Conservation (phyloP, 2,113 vertebrate genomes). For the Oceanodroma tethys region DNA sequence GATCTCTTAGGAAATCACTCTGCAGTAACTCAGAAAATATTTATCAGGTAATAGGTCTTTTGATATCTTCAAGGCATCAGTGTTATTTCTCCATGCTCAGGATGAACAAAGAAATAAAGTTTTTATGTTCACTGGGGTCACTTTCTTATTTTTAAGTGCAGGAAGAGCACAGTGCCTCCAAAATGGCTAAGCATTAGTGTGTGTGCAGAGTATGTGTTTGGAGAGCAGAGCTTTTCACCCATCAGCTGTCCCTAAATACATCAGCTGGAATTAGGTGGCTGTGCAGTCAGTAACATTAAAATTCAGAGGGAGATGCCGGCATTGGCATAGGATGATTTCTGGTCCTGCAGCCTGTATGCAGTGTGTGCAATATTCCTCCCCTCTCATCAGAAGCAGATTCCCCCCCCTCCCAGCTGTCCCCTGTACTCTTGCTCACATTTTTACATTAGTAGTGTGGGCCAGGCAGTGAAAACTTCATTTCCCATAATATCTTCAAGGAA, state of each 20-base stretch:
- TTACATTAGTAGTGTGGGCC: background rate
- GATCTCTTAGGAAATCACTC: background rate
- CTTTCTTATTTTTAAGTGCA: background rate
- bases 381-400: constrained; percentile 57
- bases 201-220: background rate
- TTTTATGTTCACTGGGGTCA: background rate
- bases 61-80: background rate
- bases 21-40: background rate
- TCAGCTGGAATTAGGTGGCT: background rate
- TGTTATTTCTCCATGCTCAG: background rate
- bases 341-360: background rate
- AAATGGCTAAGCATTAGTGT: background rate
- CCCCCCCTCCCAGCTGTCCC: background rate
- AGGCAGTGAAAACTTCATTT: constrained; percentile 57
- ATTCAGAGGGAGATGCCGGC: background rate
- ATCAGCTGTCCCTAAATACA: background rate
- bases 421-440: constrained; percentile 10
- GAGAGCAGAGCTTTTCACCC: background rate
- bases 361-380: background rate
- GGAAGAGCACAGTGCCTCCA: background rate
- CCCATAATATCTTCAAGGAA: constrained; percentile 49
- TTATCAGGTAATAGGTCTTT: background rate
- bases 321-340: background rate
- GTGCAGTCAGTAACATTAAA: background rate
- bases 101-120: background rate